Evolutionary conservation across 2,888 invertebrate genomes (phyloP).

Genomic region (Caenorhabditis becei): DNA sequence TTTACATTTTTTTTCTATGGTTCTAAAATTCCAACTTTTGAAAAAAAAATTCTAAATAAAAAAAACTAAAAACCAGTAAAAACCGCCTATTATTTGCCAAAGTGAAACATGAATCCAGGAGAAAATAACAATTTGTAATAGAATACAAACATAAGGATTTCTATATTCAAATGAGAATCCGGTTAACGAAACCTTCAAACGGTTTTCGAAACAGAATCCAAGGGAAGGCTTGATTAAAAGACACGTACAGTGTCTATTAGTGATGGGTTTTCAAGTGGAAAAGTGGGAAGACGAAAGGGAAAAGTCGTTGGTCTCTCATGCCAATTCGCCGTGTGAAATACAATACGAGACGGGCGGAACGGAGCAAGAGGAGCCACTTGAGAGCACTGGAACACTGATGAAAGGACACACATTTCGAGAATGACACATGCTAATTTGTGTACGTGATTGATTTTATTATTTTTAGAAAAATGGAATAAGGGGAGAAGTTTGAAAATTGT

Average conservation of each 20-base stretch:
- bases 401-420: not conserved
- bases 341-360: slow-evolving; percentile 19
- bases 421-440: not conserved
- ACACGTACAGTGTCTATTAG: not conserved
- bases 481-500: too few relatives aligned
- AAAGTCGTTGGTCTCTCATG: slow-evolving; percentile 16
- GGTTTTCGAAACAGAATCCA: not conserved
- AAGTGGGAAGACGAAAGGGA: not conserved
- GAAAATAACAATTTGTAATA: too few relatives aligned
- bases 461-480: not conserved
- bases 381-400: not conserved
- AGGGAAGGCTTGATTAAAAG: too few relatives aligned
- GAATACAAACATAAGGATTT: too few relatives aligned
- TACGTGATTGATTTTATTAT: not conserved
- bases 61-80: too few relatives aligned
- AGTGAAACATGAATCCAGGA: too few relatives aligned
- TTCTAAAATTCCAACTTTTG: too few relatives aligned
- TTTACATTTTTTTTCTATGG: too few relatives aligned
- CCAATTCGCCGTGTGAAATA: slow-evolving; percentile 52
- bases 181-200: too few relatives aligned
- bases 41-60: too few relatives aligned
- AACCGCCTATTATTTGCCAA: too few relatives aligned
- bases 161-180: too few relatives aligned
- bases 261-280: slow-evolving; percentile 4
- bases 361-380: not conserved